Evolutionary conservation across 2,888 invertebrate species (phyloP).

Genomic region (Hyposoter didymator): DNA sequence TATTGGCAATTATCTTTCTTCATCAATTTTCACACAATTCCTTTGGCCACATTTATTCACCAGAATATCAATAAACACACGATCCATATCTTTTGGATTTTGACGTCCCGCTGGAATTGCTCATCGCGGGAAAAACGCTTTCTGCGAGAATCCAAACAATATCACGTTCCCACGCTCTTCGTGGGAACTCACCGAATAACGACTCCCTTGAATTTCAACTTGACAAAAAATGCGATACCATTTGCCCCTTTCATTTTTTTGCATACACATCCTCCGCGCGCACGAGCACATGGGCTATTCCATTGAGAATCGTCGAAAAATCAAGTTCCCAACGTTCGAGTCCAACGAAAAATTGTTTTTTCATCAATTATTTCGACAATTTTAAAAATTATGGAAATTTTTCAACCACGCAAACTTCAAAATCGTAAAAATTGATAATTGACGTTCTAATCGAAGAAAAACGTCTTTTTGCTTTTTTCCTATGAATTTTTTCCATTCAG

Average conservation of each 20-base stretch:
- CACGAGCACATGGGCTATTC: conserved; percentile 5
- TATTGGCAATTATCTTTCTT: not conserved
- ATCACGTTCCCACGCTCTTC: conserved; percentile 57
- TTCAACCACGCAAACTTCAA: no score
- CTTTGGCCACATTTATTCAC: not conserved
- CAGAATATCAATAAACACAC: not conserved
- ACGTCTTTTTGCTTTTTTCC: not conserved
- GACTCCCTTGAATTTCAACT: conserved; percentile 41
- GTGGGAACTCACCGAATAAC: conserved; percentile 56
- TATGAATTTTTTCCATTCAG: not conserved
- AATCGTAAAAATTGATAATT: no score
- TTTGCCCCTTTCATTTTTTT: conserved; percentile 2
- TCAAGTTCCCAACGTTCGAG: no score
- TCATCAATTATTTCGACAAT: no score
- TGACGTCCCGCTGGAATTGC: not conserved
- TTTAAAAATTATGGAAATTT: no score
- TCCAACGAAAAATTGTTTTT: no score
- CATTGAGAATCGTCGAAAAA: not conserved
- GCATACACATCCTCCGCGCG: not conserved
- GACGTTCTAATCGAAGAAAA: not conserved
- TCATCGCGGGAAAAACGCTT: conserved; percentile 16
- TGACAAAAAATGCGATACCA: conserved; percentile 11
- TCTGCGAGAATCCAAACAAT: conserved; percentile 42
- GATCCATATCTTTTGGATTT: not conserved
- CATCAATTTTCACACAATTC: not conserved